phyloP scores from a whole-genome alignment of 2,113 vertebrate genomes.

The Tinamus guttatus region DNA sequence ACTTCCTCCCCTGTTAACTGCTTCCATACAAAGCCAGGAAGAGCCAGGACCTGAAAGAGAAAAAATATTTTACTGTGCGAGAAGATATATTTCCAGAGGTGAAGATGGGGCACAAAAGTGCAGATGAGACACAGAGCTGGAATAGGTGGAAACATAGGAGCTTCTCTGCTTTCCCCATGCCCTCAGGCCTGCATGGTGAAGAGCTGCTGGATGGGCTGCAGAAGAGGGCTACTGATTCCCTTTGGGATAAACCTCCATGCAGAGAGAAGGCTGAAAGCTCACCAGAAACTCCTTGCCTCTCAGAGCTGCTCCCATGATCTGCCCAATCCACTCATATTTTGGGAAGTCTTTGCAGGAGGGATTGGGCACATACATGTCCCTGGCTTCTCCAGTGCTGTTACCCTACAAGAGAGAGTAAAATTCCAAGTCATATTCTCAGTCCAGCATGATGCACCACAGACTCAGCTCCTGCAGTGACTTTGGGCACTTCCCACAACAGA shows the following conservation, averaged over 20 bases:
- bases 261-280: constrained; percentile 26
- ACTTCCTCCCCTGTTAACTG: constrained; percentile 93
- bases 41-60: constrained; percentile 87
- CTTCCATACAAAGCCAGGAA: constrained; percentile 97
- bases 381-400: constrained; percentile 88
- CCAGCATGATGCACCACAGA: background rate
- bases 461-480: background rate
- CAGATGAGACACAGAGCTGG: background rate
- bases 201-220: background rate
- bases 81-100: background rate
- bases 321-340: constrained; percentile 96
- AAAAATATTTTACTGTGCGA: background rate
- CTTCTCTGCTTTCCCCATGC: background rate
- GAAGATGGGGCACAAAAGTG: background rate
- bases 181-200: no score
- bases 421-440: background rate
- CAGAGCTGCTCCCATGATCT: constrained; percentile 97
- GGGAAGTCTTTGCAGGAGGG: constrained; percentile 94
- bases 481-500: background rate
- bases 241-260: background rate
- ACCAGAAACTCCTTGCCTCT: constrained; percentile 97
- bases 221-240: background rate
- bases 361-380: constrained; percentile 96
- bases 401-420: constrained; percentile 77
- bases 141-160: background rate